Evolutionary conservation across 2,888 invertebrate genomes (phyloP), one percentile per base, ranked within the genome.

Genomic region (Cataglyphis livida): DNA sequence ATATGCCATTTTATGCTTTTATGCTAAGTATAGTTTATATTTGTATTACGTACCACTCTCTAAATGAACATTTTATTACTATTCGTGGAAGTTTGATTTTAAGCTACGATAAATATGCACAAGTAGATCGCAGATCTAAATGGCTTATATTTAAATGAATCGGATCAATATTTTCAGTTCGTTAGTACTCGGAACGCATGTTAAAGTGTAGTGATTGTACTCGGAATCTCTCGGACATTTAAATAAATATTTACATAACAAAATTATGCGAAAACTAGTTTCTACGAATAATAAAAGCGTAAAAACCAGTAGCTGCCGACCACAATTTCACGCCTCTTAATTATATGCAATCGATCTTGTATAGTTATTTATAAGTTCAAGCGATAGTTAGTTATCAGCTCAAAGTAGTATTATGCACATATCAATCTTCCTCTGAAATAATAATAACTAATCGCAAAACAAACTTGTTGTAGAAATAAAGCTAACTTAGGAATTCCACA

Each of bases 201-300:
- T 48, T 48, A 48, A 70, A 59, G 4, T 6, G 35, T 12, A 75
- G 25, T 18, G 75, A 54, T 65, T 28, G n/a, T 28, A 65, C 9
- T 57, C 28, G 18, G 15, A 66, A 41, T 12, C 12, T 25, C 12
- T n/a, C 28, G 25, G 25, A 9, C 28, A 10, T 32, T 57, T 3
- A 57, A 76, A 68, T 38, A 21, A 10, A 41, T 0, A 25, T 38
- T 51, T 35, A 44, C 41, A 41, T 57, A 21, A 41, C 5, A 35
- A 35, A 68, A 44, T 71, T 61, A 70, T 21, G 3, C 44, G 38
- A 54, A 38, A 57, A 76, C 54, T 76, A 28, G 44, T 79, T 79
- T 79, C 44, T 12, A 32, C 35, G 59, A 61, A 70, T 35, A 71
- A 78, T 70, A 78, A 79, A 78, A 70, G 41, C 28, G 70, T 70